Conservation (phyloP, 2,113 vertebrate species). For the Arenaria interpres region DNA sequence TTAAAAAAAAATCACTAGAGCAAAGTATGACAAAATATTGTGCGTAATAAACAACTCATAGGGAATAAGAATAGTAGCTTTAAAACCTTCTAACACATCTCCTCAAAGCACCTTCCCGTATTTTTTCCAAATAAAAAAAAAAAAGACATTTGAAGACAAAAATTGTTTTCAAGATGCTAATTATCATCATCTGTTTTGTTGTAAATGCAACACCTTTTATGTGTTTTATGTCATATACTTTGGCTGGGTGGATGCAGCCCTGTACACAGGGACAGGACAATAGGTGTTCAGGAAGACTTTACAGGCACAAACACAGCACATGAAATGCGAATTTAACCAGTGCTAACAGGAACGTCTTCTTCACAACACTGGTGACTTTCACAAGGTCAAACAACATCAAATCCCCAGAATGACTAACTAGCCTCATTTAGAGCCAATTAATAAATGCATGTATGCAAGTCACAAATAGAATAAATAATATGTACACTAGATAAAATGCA, state of each 20-base stretch:
- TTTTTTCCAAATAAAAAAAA: neutral
- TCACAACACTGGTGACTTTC: neutral
- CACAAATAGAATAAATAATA: neutral
- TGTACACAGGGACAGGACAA: neutral
- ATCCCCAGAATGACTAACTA: neutral
- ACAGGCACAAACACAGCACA: neutral
- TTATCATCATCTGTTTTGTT: neutral
- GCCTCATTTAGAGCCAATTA: neutral
- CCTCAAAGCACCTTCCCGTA: neutral
- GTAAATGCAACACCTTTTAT: neutral
- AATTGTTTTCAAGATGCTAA: constrained; percentile 41
- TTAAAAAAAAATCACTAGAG: constrained; percentile 33
- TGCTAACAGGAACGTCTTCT: neutral
- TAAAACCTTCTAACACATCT: constrained; percentile 25
- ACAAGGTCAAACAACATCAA: neutral
- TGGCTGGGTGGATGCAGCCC: neutral
- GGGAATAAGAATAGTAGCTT: constrained; percentile 23
- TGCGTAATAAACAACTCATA: constrained; percentile 46
- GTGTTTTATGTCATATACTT: neutral
- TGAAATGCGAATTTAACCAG: neutral
- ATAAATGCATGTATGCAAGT: neutral
- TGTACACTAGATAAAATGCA: neutral
- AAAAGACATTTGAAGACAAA: constrained; percentile 1
- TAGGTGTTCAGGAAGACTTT: neutral
- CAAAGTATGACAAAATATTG: constrained; percentile 43